A percentile compares a stretch with the other conserved stretches of the same genome.
phyloP scores from a whole-genome alignment of 2,888 invertebrate genomes.

The Cheilosia soror region DNA sequence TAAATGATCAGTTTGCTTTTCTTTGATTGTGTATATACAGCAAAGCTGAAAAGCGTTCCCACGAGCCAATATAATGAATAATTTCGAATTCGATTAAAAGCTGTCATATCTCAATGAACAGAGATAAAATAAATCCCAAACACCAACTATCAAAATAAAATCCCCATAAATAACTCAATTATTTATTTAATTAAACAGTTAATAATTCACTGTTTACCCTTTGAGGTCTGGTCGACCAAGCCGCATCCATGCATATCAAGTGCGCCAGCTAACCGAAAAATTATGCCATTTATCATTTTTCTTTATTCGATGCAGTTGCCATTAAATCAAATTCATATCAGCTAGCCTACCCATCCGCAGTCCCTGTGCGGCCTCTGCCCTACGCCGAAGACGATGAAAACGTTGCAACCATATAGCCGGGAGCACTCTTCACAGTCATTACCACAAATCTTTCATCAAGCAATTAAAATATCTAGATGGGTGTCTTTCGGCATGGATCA shows the following conservation, averaged over 20 bases:
- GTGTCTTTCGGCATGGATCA: constrained; percentile 74
- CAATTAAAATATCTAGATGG: constrained; percentile 74
- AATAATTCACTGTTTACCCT: constrained; percentile 67
- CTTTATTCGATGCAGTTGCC: constrained; percentile 63
- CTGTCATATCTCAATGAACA: constrained; percentile 2
- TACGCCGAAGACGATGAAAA: constrained; percentile 24
- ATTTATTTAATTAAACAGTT: constrained; percentile 66
- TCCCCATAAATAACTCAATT: constrained; percentile 58
- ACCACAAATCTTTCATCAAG: constrained; percentile 75
- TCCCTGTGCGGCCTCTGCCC: constrained; percentile 19
- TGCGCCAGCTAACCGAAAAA: constrained; percentile 70
- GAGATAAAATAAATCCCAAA: constrained; percentile 24
- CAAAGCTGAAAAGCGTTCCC: no score
- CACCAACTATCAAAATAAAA: constrained; percentile 31
- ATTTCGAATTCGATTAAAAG: not conserved
- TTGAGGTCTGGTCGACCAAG: constrained; percentile 38
- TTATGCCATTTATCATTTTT: constrained; percentile 73
- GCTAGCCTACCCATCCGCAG: constrained; percentile 33
- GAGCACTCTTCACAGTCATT: constrained; percentile 73
- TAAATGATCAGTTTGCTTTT: no score
- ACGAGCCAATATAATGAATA: not conserved
- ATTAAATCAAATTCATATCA: constrained; percentile 74
- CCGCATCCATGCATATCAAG: constrained; percentile 59
- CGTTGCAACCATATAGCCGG: constrained; percentile 45
- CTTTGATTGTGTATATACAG: no score